These are phyloP conservation scores for Montipora cactus DNA, from an alignment of 64 coral and sea anemone species.

Conservation along the genomic window DNA sequence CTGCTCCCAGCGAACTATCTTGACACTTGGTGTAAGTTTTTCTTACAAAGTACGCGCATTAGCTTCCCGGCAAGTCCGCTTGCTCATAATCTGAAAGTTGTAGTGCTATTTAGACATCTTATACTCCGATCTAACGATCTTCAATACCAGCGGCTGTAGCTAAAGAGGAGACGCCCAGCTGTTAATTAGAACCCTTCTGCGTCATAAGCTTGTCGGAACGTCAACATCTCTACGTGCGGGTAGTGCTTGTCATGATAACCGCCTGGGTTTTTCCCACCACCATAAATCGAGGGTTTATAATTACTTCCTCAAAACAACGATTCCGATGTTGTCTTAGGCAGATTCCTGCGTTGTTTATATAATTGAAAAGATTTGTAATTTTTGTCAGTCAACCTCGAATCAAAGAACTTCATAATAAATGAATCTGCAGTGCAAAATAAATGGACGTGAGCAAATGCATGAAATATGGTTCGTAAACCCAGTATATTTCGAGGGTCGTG, in stretches of 20 bases:
- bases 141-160: too few relatives aligned
- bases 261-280: neutral
- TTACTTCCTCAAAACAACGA: conserved; percentile 26
- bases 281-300: neutral
- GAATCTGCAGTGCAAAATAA: neutral
- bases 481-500: neutral
- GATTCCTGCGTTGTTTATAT: neutral
- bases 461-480: neutral
- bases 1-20: too few relatives aligned
- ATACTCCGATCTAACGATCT: too few relatives aligned
- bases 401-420: neutral
- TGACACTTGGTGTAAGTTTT: too few relatives aligned
- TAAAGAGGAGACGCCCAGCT: too few relatives aligned
- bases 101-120: too few relatives aligned
- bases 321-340: neutral
- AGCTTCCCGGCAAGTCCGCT: too few relatives aligned
- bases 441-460: neutral
- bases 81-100: too few relatives aligned
- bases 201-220: too few relatives aligned
- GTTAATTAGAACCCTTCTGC: too few relatives aligned
- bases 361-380: neutral
- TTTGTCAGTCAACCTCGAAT: neutral
- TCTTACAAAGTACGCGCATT: too few relatives aligned
- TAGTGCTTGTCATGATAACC: neutral
- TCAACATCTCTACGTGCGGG: too few relatives aligned